Evolutionary conservation across 2,797 vertebrate species (phyloP), one percentile per base, ranked within the genome.

Genomic region (Pitangus sulphuratus): DNA sequence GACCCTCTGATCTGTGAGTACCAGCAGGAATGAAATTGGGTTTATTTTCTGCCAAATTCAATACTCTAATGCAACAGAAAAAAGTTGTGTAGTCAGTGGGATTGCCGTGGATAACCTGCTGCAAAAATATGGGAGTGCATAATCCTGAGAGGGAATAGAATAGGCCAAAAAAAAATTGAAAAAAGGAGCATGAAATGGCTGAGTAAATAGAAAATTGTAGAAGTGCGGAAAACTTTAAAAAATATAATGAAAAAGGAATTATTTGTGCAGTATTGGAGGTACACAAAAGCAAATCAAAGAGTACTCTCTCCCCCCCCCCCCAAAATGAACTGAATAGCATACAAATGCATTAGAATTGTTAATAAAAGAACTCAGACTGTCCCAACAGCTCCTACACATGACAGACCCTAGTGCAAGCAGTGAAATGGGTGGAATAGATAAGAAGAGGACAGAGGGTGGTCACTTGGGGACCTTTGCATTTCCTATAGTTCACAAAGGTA

Each of bases 301-400:
- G 12, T 35, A 47, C 6, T 18, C 2, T 35, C 40, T 26, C 9
- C 10, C 4, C 2, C 10, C 4, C 2, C 1, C 19, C 42, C 9
- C 12, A 42, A 56, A n/a, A 31, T n/a, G 51, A 54, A n/a, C 31
- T 20, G 51, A 54, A n/a, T 12, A n/a, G 12, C 31, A 20, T 21
- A 54, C 5, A 20, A 54, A n/a, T 54, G 51, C 31, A 54, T 20
- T 54, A n/a, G 30, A 54, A 31, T 20, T 54, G 30, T 54, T 51
- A 51, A 51, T 51, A n/a, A n/a, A 31, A 54, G 18, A 54, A n/a
- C 18, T 54, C 30, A 19, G 51, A n/a, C 51, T 54, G 18, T 54
- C 19, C 51, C 19, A 54, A 54, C 30, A 54, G 51, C 51, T 54
- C 18, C 31, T 54, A 54, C 11, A n/a, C 17, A 7, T 54, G 18